phyloP scores from a whole-genome alignment of 2,113 vertebrate genomes.

The Saguinus imperator region DNA sequence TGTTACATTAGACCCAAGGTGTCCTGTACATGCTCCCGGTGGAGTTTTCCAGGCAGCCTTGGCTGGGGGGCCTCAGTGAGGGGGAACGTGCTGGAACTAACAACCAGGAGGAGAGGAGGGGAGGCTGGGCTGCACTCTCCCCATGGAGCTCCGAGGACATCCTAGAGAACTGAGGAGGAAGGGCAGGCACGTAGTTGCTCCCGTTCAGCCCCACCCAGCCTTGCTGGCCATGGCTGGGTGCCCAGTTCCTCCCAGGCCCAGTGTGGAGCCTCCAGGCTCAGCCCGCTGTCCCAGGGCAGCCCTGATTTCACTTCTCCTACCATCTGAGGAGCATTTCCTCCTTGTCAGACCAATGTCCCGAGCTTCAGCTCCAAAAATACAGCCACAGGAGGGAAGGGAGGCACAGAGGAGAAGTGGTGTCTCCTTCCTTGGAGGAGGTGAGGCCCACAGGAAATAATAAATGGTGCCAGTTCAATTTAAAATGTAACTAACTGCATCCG shows the following conservation, averaged over 20 bases:
- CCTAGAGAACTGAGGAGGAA: slow-evolving; percentile 45
- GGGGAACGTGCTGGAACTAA: slow-evolving; percentile 75
- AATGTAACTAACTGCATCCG: slow-evolving; percentile 51
- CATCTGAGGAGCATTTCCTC: slow-evolving; percentile 14
- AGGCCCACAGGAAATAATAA: slow-evolving; percentile 61
- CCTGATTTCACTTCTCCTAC: not conserved
- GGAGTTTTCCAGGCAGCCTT: slow-evolving; percentile 73
- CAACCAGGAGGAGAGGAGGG: slow-evolving; percentile 71
- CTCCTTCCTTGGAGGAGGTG: slow-evolving; percentile 53
- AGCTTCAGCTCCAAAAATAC: slow-evolving; percentile 63
- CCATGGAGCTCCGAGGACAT: slow-evolving; percentile 63
- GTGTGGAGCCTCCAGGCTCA: not conserved
- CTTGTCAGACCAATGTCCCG: slow-evolving; percentile 50
- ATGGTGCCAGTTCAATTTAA: slow-evolving; percentile 64
- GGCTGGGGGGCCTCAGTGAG: slow-evolving; percentile 64
- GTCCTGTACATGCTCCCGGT: slow-evolving; percentile 70
- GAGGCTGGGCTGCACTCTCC: not conserved
- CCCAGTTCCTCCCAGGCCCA: slow-evolving; percentile 8
- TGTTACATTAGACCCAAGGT: slow-evolving; percentile 79
- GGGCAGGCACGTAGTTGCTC: slow-evolving; percentile 67
- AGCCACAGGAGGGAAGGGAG: not conserved
- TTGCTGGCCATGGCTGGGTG: slow-evolving; percentile 48
- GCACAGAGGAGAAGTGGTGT: slow-evolving; percentile 58
- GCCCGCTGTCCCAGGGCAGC: not conserved
- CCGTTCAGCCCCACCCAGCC: not conserved